A percentile compares a stretch with the other conserved stretches of the same genome.
Conservation (phyloP, 1,140 invertebrate genomes). For the Diorhabda sublineata region DNA sequence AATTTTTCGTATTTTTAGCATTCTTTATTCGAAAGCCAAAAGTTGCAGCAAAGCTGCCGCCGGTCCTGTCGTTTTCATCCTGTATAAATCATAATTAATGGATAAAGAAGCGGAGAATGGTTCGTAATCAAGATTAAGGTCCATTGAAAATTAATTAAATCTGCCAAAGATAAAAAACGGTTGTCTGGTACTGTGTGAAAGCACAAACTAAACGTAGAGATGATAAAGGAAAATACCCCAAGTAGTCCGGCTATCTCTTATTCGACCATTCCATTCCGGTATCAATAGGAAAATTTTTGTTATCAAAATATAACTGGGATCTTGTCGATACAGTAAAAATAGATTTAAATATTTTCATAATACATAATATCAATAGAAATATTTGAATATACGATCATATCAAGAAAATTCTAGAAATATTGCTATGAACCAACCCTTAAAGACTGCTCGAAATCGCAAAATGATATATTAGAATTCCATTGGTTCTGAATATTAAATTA, state of each 20-base stretch:
- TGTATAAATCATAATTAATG: background rate
- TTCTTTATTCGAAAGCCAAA: too few species aligned
- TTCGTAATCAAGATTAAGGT: slow-evolving; percentile 2
- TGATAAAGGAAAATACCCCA: background rate
- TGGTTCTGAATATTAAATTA: too few species aligned
- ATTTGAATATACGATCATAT: too few species aligned
- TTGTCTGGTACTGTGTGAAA: background rate
- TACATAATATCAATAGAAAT: too few species aligned
- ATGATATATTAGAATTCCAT: too few species aligned
- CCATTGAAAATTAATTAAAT: slow-evolving; percentile 3
- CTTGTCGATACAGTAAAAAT: too few species aligned
- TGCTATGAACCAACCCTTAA: too few species aligned
- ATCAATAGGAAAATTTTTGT: background rate
- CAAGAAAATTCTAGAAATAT: too few species aligned
- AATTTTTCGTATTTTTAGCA: too few species aligned
- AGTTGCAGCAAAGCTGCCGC: background rate
- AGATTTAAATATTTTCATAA: too few species aligned
- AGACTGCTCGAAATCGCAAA: too few species aligned
- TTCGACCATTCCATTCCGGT: background rate
- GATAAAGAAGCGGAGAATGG: slow-evolving; percentile 1
- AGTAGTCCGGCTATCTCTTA: background rate
- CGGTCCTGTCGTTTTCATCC: background rate
- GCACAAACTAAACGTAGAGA: background rate
- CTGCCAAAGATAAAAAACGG: background rate
- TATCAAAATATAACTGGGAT: background rate